Evolutionary conservation across 2,113 vertebrate genomes (phyloP).

Genomic region (Aphelocoma coerulescens): DNA sequence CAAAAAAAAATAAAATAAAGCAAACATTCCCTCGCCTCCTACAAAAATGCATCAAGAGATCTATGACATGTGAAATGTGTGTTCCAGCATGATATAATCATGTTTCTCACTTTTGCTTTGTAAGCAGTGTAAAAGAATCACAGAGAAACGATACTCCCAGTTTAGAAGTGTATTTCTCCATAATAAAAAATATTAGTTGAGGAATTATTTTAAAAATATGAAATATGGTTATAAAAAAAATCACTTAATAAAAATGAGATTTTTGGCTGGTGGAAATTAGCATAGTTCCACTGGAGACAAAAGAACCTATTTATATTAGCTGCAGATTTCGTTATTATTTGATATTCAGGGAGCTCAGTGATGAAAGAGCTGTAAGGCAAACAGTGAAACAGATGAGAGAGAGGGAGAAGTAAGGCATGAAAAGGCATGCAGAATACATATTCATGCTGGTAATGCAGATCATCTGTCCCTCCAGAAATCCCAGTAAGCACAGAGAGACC

Average conservation of each 20-base stretch:
- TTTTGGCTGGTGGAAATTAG: not conserved
- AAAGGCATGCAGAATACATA: not conserved
- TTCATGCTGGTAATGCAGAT: not conserved
- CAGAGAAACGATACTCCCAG: not conserved
- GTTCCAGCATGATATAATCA: not conserved
- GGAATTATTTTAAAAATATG: not conserved
- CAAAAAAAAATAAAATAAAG: not conserved
- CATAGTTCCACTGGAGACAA: not conserved
- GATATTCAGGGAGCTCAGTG: not conserved
- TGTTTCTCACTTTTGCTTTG: not conserved
- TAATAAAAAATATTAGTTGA: not conserved
- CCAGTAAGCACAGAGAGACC: not conserved
- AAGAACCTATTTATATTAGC: not conserved
- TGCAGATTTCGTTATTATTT: not conserved
- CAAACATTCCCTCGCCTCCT: fast-evolving
- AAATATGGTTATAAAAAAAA: not conserved
- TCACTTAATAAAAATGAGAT: not conserved
- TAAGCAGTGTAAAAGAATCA: not conserved
- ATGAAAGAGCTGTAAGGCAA: conserved; percentile 3
- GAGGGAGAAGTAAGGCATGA: not conserved
- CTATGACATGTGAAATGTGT: not conserved
- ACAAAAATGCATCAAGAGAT: not conserved
- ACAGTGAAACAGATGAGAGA: not conserved
- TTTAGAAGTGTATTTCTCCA: not conserved
- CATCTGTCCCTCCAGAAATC: not conserved